Evolutionary conservation across 2,888 invertebrate species (phyloP), one percentile per base, ranked within the genome.

Genomic region (Malthinus seriepunctatus): DNA sequence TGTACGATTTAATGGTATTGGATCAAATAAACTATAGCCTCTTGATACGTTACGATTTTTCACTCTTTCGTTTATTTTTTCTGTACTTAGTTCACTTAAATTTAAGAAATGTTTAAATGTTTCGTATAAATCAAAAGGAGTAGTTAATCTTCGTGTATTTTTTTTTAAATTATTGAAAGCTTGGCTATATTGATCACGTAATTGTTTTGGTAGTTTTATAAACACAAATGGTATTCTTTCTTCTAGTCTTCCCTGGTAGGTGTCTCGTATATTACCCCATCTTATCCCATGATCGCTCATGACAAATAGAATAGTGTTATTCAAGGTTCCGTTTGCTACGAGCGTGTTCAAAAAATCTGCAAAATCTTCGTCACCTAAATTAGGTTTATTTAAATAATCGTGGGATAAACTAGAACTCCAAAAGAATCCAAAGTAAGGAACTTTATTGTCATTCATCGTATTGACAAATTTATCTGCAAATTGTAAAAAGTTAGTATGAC

Each of bases 221-320:
- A 88, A 88, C 32, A 93, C 81, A 63, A 94, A 87, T 0, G 97
- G 96, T 54, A 95, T 82, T 44, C 95, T 85, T 74, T 94, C 95
- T 77, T 97, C 96, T 72, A 95, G 82, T 72, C 88, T 83, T 1
- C 93, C 93, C 77, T 95, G 92, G 76, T 90, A 91, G 0, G 95
- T 95, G 66, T 84, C 81, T 8, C 94, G 83, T 67, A 94, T 93
- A 6, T 83, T 83, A 1, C 95, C 95, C 88, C 91, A 95, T 60
- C 95, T 81, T 58, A 94, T 87, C 0, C 96, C 96, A 72, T 96
- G 96, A 73, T 96, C 96, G 75, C 95, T 95, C 81, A 95, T 81
- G 39, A 84, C 73, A 50, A 94, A 80, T 9, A 90, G 69, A 39
- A 87, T 81, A 0, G 92, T 91, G 23, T 86, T 82, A 50, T 90